Evolutionary conservation across 92 coral and sea anemone genomes (phyloP).

Genomic region (Porites rus): DNA sequence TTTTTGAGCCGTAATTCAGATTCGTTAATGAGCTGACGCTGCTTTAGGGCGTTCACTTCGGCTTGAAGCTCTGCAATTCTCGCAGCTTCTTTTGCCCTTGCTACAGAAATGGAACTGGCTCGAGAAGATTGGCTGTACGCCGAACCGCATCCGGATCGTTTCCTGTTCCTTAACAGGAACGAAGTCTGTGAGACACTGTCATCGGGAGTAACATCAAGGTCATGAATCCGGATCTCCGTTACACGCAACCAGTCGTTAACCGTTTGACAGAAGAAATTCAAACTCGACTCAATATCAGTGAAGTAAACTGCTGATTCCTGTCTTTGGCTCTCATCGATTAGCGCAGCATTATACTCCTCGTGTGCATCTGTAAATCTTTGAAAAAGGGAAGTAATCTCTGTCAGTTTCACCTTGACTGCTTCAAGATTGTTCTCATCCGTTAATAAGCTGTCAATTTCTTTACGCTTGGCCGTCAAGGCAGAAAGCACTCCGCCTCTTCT

Average conservation of each 20-base stretch:
- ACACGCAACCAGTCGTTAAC: conserved; percentile 1
- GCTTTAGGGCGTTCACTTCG: no score
- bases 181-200: not conserved
- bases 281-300: not conserved
- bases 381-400: not conserved
- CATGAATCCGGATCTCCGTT: not conserved
- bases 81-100: conserved; percentile 1
- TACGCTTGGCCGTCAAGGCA: not conserved
- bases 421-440: conserved; percentile 5
- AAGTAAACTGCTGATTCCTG: not conserved
- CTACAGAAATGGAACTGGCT: not conserved
- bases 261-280: conserved; percentile 1
- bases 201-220: not conserved
- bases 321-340: not conserved
- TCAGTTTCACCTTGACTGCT: not conserved
- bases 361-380: not conserved
- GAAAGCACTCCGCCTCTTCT: conserved; percentile 6
- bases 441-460: not conserved
- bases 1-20: no score
- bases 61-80: no score
- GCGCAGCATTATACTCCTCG: not conserved
- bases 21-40: no score
- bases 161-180: not conserved
- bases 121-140: not conserved
- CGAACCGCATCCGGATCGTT: not conserved